Base-by-base conservation (phyloP, 2,888 invertebrate genomes). In the Exocentrus adspersus region DNA sequence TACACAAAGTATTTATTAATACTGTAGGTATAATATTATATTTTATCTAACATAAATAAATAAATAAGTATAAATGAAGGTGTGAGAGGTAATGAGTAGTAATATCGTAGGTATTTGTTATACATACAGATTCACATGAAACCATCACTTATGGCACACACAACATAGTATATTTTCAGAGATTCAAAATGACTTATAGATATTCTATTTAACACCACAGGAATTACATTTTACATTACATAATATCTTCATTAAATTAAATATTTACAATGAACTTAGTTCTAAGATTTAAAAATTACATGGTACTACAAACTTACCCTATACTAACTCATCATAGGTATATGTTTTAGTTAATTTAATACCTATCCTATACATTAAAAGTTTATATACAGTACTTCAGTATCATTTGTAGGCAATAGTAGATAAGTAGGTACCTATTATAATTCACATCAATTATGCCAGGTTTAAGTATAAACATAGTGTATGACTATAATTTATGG, bases 371-470 rank as follows among this genome's bases (percentile, higher is more conserved):
- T 75, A 75, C 74, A 77, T 76, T 75, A 73, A 72, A 76, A 76
- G 71, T 71, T 69, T 78, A 77, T 78, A 69, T 78, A 78, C 78
- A 78, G 61, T 76, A 72, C n/a, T n/a, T n/a, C n/a, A n/a, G n/a
- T n/a, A n/a, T n/a, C n/a, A n/a, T n/a, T n/a, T n/a, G n/a, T 76
- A 75, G 73, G 76, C 73, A 74, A 74, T 65, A 65, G 68, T 65
- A 69, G 62, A 64, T 62, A 61, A 46, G 30, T 45, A n/a, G n/a
- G n/a, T n/a, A n/a, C n/a, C n/a, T n/a, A n/a, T n/a, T n/a, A 57
- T 63, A 68, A 61, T 67, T 65, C 51, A 62, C 69, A 65, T 46
- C 63, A 62, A 65, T 66, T 57, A 16, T 32, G 67, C 57, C 63
- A 60, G 57, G 60, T 64, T 63, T 68, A 66, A 69, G 74, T 70